These are phyloP conservation scores for Gerris lacustris DNA, from an alignment of 2,888 invertebrate species.

Conservation along the genomic window DNA sequence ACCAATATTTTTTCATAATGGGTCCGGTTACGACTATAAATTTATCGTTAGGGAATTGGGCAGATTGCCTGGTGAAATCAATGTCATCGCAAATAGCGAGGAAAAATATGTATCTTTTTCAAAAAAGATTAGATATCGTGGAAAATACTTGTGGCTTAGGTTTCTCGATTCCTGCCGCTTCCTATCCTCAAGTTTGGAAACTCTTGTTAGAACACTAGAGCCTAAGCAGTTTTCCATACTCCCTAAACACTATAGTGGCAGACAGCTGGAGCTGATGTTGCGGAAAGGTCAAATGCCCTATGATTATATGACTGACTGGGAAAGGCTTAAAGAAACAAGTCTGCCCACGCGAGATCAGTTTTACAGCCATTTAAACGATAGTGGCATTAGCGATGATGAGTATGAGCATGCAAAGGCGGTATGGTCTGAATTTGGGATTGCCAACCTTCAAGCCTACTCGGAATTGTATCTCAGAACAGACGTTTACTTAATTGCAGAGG, in stretches of 20 bases:
- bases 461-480: conserved; percentile 22
- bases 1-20: too few species aligned
- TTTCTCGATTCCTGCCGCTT: background rate
- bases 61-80: conserved; percentile 28
- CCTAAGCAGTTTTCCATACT: conserved; percentile 6
- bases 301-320: conserved; percentile 26
- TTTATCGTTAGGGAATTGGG: conserved; percentile 29
- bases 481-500: conserved; percentile 20
- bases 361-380: conserved; percentile 28
- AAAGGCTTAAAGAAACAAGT: conserved; percentile 18
- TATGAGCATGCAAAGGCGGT: conserved; percentile 34
- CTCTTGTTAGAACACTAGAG: background rate
- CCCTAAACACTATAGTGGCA: conserved; percentile 14
- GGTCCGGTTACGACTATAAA: conserved; percentile 12
- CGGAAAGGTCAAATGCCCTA: conserved; percentile 27
- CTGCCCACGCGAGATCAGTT: conserved; percentile 30
- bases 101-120: conserved; percentile 30
- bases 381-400: conserved; percentile 28
- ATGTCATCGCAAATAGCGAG: conserved; percentile 32
- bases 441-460: conserved; percentile 34
- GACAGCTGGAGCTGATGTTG: conserved; percentile 7
- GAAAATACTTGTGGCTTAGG: background rate
- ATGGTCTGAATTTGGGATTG: conserved; percentile 33
- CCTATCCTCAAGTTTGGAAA: background rate
- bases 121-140: background rate